Evolutionary conservation across 2,888 invertebrate genomes (phyloP).

Genomic region (Oligia latruncula): DNA sequence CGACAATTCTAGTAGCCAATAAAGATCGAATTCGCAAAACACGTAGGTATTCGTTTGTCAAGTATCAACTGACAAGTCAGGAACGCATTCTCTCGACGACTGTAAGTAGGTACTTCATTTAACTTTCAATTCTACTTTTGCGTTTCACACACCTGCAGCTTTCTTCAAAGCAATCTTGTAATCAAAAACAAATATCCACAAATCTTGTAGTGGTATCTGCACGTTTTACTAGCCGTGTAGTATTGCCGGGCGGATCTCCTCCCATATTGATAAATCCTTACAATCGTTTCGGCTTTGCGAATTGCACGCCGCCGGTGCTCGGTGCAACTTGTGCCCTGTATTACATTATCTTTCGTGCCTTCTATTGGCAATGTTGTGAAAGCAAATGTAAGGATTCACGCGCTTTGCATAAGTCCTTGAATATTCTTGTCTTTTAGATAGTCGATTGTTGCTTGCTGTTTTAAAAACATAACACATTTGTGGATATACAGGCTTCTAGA

Average conservation of each 20-base stretch:
- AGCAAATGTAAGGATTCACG: slow-evolving; percentile 55
- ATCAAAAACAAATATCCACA: slow-evolving; percentile 64
- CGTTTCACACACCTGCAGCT: background rate
- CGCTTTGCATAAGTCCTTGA: slow-evolving; percentile 50
- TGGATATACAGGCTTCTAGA: background rate
- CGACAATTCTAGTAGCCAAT: background rate
- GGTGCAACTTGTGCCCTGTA: slow-evolving; percentile 78
- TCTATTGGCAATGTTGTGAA: slow-evolving; percentile 55
- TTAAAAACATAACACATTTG: background rate
- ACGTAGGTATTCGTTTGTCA: background rate
- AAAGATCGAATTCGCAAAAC: background rate
- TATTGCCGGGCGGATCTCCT: slow-evolving; percentile 73
- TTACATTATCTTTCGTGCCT: slow-evolving; percentile 72
- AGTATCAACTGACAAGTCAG: background rate
- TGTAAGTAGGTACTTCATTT: background rate
- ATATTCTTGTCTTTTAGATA: slow-evolving; percentile 23
- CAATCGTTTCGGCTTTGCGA: slow-evolving; percentile 84
- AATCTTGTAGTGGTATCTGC: slow-evolving; percentile 67
- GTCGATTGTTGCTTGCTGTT: slow-evolving; percentile 6
- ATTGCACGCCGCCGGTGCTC: slow-evolving; percentile 77
- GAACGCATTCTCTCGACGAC: background rate
- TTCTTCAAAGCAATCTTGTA: slow-evolving; percentile 43
- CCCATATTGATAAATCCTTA: slow-evolving; percentile 86
- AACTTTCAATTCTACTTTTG: background rate
- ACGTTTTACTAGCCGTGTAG: slow-evolving; percentile 68